Evolutionary conservation across 2,113 vertebrate species (phyloP), one percentile per base, ranked within the genome.

Genomic region (Pedetes capensis): DNA sequence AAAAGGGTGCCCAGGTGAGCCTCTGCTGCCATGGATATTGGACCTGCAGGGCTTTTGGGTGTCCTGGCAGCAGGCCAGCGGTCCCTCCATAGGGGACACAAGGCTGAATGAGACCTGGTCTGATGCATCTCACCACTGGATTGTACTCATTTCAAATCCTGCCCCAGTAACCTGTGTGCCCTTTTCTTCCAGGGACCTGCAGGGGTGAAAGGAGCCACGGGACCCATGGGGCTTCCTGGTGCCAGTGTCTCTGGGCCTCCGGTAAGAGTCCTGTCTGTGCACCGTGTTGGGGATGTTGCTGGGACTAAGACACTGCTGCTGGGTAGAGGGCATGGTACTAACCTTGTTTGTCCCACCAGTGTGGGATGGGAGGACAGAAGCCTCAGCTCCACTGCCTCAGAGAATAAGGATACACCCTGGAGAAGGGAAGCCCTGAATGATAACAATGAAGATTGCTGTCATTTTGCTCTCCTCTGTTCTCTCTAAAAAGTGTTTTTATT

Each of bases 1-100:
- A 96, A 85, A 98, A 97, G 87, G 99, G 99, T 72, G 97, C 96
- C 85, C 99, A 99, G 99, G 99, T 99, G 97, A 97, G 98, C 29
- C 16, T 18, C 57, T 1, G 0, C 42, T 55, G 39, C 13, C 2
- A 14, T 9, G 23, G 53, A 51, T 13, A 8, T 18, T 29, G 27
- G 47, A 37, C 63, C 71, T 55, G 39, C 25, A 10, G 72, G 17
- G 8, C 42, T 80, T 86, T 1, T 2, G 25, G 9, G 66, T 12
- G 27, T n/a, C 34, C 71, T 66, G n/a, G 59, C 25, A 0, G 3
- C 3, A 18, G 92, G 78, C n/a, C n/a, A n/a, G n/a, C n/a, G n/a
- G n/a, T n/a, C n/a, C n/a, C n/a, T n/a, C n/a, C 23, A 1, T 44
- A n/a, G 47, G 79, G 61, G 16, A 74, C 29, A 0, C 7, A 3